phyloP scores from a whole-genome alignment of 2,888 invertebrate genomes.

The Tribolium freemani region DNA sequence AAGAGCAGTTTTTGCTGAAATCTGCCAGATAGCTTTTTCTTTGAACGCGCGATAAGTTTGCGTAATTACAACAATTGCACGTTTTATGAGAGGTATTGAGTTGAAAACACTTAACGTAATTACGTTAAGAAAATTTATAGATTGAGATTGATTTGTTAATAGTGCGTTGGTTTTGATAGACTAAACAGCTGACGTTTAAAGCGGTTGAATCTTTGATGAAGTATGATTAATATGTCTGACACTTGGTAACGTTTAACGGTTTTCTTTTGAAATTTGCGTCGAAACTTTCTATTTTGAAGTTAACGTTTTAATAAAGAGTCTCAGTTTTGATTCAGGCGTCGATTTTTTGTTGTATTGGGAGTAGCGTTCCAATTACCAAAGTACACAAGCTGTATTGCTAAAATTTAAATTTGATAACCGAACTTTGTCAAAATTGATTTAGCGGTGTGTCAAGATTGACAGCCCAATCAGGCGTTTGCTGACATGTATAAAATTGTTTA shows the following conservation, averaged over 20 bases:
- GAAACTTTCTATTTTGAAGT: not conserved
- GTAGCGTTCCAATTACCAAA: constrained; percentile 14
- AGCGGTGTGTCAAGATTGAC: constrained; percentile 7
- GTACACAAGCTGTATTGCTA: not conserved
- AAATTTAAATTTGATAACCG: constrained; percentile 25
- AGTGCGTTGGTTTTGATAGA: constrained; percentile 13
- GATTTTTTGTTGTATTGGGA: constrained; percentile 1
- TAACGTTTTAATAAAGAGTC: constrained; percentile 6
- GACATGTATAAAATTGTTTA: constrained; percentile 2
- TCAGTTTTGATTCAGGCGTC: constrained; percentile 4
- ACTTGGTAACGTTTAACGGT: constrained; percentile 2
- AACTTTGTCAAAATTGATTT: constrained; percentile 16
- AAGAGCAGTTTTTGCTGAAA: constrained; percentile 11
- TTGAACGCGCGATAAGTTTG: not conserved
- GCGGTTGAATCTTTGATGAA: constrained; percentile 16
- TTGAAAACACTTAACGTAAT: constrained; percentile 15
- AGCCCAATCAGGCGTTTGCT: constrained; percentile 3
- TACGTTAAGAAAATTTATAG: constrained; percentile 14
- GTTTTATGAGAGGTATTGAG: not conserved
- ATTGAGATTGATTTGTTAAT: constrained; percentile 18
- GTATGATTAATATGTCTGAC: constrained; percentile 24
- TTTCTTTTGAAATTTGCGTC: constrained; percentile 1
- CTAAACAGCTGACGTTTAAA: constrained; percentile 15
- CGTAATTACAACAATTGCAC: not conserved
- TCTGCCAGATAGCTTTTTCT: not conserved